Conservation (phyloP, 2,113 vertebrate genomes). For the Ammospiza caudacuta region DNA sequence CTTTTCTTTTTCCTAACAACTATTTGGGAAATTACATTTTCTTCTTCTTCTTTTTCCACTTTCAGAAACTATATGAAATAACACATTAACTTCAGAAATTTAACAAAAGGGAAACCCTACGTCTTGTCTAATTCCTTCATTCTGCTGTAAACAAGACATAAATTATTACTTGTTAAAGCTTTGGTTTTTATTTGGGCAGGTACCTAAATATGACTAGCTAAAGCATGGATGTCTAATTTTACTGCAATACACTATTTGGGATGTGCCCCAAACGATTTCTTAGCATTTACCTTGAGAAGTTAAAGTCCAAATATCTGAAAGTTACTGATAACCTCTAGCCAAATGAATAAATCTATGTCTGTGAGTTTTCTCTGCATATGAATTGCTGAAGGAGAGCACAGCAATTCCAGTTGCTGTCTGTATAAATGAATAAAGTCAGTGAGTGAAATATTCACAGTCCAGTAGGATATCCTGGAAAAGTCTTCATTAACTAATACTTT, state of each 20-base stretch:
- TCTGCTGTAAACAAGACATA: background rate
- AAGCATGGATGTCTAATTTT: conserved; percentile 3
- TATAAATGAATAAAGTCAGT: background rate
- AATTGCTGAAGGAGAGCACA: background rate
- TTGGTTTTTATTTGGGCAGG: background rate
- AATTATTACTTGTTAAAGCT: background rate
- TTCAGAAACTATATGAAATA: background rate
- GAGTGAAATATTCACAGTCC: conserved; percentile 42
- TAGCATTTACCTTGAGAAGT: conserved; percentile 17
- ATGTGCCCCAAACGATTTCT: background rate
- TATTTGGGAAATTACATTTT: background rate
- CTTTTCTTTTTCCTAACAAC: background rate
- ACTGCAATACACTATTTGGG: background rate
- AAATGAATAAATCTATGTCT: background rate
- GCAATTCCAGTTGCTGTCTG: background rate
- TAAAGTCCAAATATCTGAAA: conserved; percentile 41
- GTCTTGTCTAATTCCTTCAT: background rate
- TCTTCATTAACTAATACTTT: conserved; percentile 52
- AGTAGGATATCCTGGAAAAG: conserved; percentile 20
- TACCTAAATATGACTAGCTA: background rate
- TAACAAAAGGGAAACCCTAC: background rate
- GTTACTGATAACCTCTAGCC: conserved; percentile 42
- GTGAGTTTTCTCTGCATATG: conserved; percentile 25
- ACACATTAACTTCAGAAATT: background rate
- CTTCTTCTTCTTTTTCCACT: background rate